phyloP scores from a whole-genome alignment of 2,797 vertebrate genomes.

The Sebastes oblongus region DNA sequence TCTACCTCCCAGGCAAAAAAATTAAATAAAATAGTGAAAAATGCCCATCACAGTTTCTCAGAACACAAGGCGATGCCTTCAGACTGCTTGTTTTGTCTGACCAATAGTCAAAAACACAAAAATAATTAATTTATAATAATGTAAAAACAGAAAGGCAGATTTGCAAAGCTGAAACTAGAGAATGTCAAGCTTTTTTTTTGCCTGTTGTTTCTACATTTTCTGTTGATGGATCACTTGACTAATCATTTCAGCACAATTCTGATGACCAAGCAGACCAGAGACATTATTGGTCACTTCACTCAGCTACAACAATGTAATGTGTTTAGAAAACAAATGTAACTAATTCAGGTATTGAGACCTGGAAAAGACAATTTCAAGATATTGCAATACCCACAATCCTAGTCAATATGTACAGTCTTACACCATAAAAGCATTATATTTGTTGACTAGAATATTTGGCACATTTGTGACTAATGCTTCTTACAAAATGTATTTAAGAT shows the following conservation, averaged over 20 bases:
- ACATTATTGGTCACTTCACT: background rate
- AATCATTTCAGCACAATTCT: background rate
- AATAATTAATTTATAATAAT: background rate
- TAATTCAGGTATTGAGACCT: background rate
- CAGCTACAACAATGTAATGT: background rate
- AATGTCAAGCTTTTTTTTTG: too few relatives aligned
- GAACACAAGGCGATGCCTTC: background rate
- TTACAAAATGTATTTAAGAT: background rate
- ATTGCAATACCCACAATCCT: background rate
- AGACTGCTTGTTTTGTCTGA: background rate
- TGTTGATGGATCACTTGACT: too few relatives aligned
- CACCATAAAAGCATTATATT: background rate
- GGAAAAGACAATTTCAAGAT: background rate
- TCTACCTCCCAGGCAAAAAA: background rate
- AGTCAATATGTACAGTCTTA: background rate
- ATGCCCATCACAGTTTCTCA: background rate
- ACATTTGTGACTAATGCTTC: background rate
- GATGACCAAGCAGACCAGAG: background rate
- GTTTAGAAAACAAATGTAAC: background rate
- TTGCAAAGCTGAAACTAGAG: too few relatives aligned
- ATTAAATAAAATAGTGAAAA: background rate
- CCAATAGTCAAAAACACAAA: background rate
- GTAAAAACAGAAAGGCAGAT: background rate
- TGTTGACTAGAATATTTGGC: background rate
- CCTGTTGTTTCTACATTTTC: background rate